These are phyloP conservation scores for Diplolepis rosae DNA, from an alignment of 2,888 invertebrate genomes.

Conservation along the genomic window DNA sequence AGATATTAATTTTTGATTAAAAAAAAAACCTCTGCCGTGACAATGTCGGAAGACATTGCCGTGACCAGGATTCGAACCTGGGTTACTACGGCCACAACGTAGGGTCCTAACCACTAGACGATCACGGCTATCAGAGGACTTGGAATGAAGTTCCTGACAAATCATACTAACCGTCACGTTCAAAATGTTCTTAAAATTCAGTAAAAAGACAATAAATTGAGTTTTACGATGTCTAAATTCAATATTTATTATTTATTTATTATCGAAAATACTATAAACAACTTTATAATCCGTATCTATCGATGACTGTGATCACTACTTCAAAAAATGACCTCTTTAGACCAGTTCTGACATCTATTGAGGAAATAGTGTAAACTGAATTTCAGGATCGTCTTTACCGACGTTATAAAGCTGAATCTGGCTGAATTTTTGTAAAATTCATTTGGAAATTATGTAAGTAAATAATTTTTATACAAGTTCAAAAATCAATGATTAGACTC, in stretches of 20 bases:
- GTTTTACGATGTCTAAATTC: not conserved
- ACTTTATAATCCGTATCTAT: not conserved
- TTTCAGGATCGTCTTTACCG: not conserved
- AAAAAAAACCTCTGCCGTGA: slow-evolving; percentile 33
- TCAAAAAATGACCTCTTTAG: not conserved
- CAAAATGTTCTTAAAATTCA: not conserved
- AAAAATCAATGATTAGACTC: not conserved
- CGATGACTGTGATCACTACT: not conserved
- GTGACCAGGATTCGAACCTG: slow-evolving; percentile 75
- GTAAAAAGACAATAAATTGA: not conserved
- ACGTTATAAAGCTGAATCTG: too few relatives aligned
- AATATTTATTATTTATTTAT: not conserved
- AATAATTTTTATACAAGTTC: not conserved
- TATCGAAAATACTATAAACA: not conserved
- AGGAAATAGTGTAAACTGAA: not conserved
- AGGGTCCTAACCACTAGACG: slow-evolving; percentile 73
- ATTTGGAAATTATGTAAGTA: not conserved
- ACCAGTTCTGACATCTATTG: not conserved
- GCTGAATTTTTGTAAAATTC: not conserved
- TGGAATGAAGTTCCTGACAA: not conserved
- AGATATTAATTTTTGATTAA: not conserved
- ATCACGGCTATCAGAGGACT: slow-evolving; percentile 68
- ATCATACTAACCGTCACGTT: not conserved
- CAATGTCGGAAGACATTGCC: slow-evolving; percentile 60
- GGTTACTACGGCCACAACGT: slow-evolving; percentile 75